phyloP scores from a whole-genome alignment of 2,888 invertebrate species.

The Alsophila aescularia region DNA sequence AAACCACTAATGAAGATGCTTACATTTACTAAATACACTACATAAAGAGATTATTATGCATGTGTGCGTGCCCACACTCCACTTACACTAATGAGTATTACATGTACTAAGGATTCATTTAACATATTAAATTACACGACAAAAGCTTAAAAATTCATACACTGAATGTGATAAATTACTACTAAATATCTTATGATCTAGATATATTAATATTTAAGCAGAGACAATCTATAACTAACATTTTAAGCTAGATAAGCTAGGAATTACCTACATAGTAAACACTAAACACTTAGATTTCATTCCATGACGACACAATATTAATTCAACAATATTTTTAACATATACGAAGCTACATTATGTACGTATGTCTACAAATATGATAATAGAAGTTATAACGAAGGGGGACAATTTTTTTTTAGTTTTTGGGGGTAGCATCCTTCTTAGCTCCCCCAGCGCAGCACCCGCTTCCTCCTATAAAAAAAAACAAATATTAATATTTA shows the following conservation, averaged over 20 bases:
- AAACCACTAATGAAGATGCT: slow-evolving; percentile 34
- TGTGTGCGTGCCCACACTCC: slow-evolving; percentile 66
- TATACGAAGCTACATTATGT: slow-evolving; percentile 42
- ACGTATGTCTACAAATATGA: slow-evolving; percentile 36
- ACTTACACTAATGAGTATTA: slow-evolving; percentile 78
- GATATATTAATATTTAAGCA: slow-evolving; percentile 42
- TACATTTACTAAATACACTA: slow-evolving; percentile 48
- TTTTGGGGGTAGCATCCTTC: slow-evolving; percentile 11
- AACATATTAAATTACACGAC: slow-evolving; percentile 43
- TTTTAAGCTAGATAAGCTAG: no score
- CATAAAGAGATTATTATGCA: slow-evolving; percentile 43
- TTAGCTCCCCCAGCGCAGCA: slow-evolving; percentile 70
- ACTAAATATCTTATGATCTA: slow-evolving; percentile 22
- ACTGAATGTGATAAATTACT: slow-evolving; percentile 70
- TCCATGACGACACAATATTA: slow-evolving; percentile 64
- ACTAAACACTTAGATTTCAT: slow-evolving; percentile 45
- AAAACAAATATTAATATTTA: slow-evolving; percentile 19
- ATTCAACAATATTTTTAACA: not conserved
- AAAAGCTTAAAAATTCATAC: slow-evolving; percentile 56
- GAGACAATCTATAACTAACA: slow-evolving; percentile 27
- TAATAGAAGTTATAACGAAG: slow-evolving; percentile 13
- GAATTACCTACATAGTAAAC: slow-evolving; percentile 25
- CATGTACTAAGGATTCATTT: slow-evolving; percentile 65
- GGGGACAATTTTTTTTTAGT: slow-evolving; percentile 42
- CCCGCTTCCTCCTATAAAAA: slow-evolving; percentile 71